A percentile compares a stretch with the other conserved stretches of the same genome.
These are phyloP conservation scores for Mastomys natalensis DNA, from an alignment of 2,113 vertebrate species.

Conservation along the genomic window DNA sequence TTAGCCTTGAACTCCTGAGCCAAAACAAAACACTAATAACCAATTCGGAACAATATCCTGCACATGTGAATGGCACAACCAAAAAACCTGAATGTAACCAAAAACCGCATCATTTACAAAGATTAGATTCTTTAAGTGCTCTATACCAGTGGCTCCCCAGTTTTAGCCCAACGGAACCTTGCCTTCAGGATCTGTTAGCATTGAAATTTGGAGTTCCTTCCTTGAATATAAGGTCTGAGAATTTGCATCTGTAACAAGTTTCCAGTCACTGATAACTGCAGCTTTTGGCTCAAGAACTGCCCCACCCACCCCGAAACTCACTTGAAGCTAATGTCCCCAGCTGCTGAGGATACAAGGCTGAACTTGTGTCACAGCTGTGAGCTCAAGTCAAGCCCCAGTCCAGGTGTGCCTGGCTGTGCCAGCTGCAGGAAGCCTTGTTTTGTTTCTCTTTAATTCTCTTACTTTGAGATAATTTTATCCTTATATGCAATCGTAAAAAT, in stretches of 20 bases:
- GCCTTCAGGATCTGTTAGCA: neutral
- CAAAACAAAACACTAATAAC: neutral
- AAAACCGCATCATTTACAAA: neutral
- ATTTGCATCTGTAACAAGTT: neutral
- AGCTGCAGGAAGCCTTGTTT: neutral
- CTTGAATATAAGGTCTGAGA: neutral
- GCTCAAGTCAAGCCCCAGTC: neutral
- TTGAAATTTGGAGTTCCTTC: neutral
- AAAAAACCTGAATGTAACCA: neutral
- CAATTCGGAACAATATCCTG: neutral
- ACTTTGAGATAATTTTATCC: conserved; percentile 29
- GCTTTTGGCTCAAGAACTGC: too few relatives aligned
- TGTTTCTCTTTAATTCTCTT: conserved; percentile 8
- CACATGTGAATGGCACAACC: neutral
- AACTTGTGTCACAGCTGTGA: neutral
- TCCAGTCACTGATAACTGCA: too few relatives aligned
- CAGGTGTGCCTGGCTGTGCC: too few relatives aligned
- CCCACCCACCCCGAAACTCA: too few relatives aligned
- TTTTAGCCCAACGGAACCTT: neutral
- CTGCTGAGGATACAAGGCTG: neutral
- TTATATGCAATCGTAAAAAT: conserved; percentile 29
- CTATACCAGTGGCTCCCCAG: too few relatives aligned
- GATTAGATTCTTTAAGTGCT: neutral
- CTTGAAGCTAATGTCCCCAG: neutral
- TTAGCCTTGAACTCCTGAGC: neutral